A percentile compares a stretch with the other conserved stretches of the same genome.
Conservation (phyloP, 2,797 vertebrate genomes). For the Leptodactylus fallax region DNA sequence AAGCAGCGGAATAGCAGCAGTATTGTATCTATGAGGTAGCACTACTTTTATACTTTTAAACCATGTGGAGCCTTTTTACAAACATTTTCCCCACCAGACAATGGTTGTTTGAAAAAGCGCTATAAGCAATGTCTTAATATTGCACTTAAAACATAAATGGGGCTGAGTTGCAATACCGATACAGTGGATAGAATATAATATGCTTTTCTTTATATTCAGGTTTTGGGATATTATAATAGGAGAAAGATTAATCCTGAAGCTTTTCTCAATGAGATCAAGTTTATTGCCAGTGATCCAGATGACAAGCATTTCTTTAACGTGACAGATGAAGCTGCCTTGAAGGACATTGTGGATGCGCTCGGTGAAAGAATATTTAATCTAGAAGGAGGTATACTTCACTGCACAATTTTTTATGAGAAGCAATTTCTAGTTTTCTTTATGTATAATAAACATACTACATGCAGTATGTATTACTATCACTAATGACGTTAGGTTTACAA, state of each 20-base stretch:
- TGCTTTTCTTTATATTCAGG: conserved; percentile 73
- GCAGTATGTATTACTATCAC: neutral
- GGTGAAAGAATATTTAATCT: conserved; percentile 98
- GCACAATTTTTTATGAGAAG: too few species aligned
- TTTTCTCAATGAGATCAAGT: conserved; percentile 95
- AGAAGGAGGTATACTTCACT: conserved; percentile 83
- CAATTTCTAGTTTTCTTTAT: neutral
- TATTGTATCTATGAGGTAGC: too few species aligned
- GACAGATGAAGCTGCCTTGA: conserved; percentile 93
- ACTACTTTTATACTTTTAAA: too few species aligned
- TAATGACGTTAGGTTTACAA: too few species aligned
- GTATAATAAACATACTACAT: neutral
- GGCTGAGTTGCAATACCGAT: neutral
- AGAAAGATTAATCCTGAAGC: conserved; percentile 95
- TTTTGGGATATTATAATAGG: conserved; percentile 96
- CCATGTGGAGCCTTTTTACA: too few species aligned
- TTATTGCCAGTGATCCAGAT: conserved; percentile 95
- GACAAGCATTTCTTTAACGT: conserved; percentile 99
- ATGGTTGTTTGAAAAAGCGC: too few species aligned
- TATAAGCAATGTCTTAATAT: too few species aligned
- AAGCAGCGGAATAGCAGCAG: too few species aligned
- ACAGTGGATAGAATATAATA: neutral
- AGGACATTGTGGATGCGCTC: conserved; percentile 96
- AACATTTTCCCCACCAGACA: too few species aligned
- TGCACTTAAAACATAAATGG: neutral